Evolutionary conservation across 30 jellyfish, hydroid and myxozoan genomes (phyloP), one percentile per base, ranked within the genome.

Genomic region (Cassiopea andromeda): DNA sequence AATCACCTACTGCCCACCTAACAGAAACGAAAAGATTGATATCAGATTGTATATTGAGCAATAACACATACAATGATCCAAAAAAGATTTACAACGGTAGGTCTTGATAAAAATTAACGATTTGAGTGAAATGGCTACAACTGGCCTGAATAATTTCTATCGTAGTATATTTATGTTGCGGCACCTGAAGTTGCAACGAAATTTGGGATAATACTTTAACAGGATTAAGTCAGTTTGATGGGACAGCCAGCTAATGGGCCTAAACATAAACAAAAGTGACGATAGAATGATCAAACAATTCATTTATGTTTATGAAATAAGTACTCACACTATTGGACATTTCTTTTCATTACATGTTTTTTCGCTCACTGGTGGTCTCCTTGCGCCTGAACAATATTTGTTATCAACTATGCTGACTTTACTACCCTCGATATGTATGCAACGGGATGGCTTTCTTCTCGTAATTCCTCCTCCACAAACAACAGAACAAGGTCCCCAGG

Each of bases 401-500:
- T 89, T 90, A n/a, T 83, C 93, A 1, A 92, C 99, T 19, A 89
- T 78, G 80, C 93, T 92, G 44, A 92, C 98, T 73, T 89, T 92
- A 19, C 73, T 69, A 0, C 94, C 93, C 47, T 49, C 78, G 73
- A 96, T 88, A 57, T 89, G 96, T 7, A 96, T 73, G 84, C 99
- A 96, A 1, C 92, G 89, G n/a, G 98, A 82, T 74, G 83, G 83
- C 80, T 84, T 87, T 47, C 98, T 97, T 19, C 89, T 59, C 91
- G 81, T 96, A 12, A 92, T 75, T 50, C 99, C 99, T 61, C 99
- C 99, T 0, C 98, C 98, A 75, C 99, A 96, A 48, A 73, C 82
- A 44, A 93, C 99, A 64, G 99, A 92, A 71, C 99, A 96, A 47
- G 90, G 95, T 17, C 93, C 93, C 99, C 99, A 96, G 1, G 97